A percentile compares a stretch with the other conserved stretches of the same genome.
phyloP scores from a whole-genome alignment of 2,797 vertebrate species.

The Eulemur rubriventer region DNA sequence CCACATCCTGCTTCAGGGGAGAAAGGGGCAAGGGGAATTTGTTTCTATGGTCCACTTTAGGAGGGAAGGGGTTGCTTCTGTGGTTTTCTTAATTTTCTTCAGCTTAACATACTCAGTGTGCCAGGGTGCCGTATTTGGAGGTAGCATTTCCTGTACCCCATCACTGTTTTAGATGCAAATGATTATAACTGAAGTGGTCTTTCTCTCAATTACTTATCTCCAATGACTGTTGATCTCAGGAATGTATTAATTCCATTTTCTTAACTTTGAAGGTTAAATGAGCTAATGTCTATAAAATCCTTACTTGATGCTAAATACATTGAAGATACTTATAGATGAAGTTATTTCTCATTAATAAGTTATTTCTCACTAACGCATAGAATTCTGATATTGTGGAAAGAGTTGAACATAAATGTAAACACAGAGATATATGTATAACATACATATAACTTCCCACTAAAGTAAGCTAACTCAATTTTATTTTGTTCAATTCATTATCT shows the following conservation, averaged over 20 bases:
- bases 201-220: background rate
- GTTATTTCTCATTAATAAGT: background rate
- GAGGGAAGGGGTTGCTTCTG: background rate
- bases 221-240: background rate
- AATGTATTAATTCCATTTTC: background rate
- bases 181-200: background rate
- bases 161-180: background rate
- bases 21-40: background rate
- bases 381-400: background rate
- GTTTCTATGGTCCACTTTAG: background rate
- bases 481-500: constrained; percentile 14
- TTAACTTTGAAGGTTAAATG: background rate
- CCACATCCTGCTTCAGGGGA: background rate
- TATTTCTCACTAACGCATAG: background rate
- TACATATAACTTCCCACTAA: background rate
- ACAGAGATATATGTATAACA: background rate
- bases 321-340: background rate
- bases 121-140: background rate
- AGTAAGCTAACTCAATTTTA: background rate
- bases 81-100: background rate
- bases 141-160: background rate
- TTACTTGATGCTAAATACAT: background rate
- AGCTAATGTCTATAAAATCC: background rate
- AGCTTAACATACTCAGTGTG: background rate
- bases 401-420: background rate